A percentile compares a stretch with the other conserved stretches of the same genome.
These are phyloP conservation scores for Porphyrio hochstetteri DNA, from an alignment of 2,113 vertebrate genomes.

Conservation along the genomic window DNA sequence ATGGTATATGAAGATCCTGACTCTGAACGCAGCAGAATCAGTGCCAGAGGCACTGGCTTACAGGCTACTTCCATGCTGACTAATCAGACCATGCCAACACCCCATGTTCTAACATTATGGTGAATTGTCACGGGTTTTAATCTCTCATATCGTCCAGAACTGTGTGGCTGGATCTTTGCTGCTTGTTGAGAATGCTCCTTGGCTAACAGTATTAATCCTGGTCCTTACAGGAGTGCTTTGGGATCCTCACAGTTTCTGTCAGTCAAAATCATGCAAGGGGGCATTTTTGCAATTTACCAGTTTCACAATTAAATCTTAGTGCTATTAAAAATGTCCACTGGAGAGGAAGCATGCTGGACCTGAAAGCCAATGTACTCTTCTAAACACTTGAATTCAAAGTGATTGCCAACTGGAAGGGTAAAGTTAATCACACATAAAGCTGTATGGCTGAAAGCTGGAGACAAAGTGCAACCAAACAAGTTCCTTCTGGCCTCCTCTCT, in stretches of 20 bases:
- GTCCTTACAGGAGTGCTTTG: neutral
- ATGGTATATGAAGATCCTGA: neutral
- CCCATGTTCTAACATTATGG: neutral
- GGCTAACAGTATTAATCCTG: too few species aligned
- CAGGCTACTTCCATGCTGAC: accelerated
- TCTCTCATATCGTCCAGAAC: neutral
- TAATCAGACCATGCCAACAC: neutral
- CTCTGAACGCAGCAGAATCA: neutral
- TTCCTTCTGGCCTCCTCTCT: neutral
- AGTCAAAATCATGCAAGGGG: neutral
- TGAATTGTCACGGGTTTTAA: neutral
- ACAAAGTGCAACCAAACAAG: neutral
- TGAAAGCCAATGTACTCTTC: neutral
- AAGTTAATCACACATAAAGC: neutral
- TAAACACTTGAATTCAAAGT: neutral
- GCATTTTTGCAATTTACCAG: neutral
- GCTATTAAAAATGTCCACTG: neutral
- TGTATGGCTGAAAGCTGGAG: neutral
- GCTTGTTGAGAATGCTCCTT: neutral
- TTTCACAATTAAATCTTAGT: neutral
- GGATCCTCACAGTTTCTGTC: neutral
- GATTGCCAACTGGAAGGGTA: neutral
- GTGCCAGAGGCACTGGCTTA: neutral
- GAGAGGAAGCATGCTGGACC: neutral
- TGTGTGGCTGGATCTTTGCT: neutral